Evolutionary conservation across 2,113 vertebrate species (phyloP).

Genomic region (Anguilla japonica): DNA sequence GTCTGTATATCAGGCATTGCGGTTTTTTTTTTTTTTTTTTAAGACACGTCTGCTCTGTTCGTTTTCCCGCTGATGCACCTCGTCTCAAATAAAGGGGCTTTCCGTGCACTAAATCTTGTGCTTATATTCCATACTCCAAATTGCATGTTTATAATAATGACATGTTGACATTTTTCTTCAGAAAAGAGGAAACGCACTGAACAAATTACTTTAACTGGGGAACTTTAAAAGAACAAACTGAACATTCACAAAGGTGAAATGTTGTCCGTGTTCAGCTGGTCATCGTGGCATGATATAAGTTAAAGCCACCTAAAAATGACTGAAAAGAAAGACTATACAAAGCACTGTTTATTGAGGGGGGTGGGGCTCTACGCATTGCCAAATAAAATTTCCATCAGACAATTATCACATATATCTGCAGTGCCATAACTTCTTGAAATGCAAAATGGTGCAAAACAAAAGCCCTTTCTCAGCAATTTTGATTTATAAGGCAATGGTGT

Average conservation of each 20-base stretch:
- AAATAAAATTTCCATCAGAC: no score
- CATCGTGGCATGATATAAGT: not conserved
- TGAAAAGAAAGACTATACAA: not conserved
- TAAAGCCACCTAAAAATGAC: not conserved
- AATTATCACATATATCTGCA: no score
- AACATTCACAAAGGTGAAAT: not conserved
- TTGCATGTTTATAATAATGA: not conserved
- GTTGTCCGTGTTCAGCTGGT: not conserved
- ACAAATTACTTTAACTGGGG: not conserved
- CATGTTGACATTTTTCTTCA: conserved; percentile 10
- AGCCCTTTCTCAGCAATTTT: not conserved
- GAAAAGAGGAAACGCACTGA: not conserved
- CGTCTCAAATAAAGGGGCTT: not conserved
- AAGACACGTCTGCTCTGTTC: no score
- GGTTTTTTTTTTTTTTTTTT: not conserved
- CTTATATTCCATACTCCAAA: not conserved
- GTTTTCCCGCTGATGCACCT: not conserved
- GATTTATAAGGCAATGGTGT: not conserved
- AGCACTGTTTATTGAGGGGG: no score
- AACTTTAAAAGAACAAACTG: not conserved
- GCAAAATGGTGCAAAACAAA: no score
- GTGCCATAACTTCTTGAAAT: no score
- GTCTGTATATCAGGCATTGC: not conserved
- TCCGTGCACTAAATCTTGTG: no score
- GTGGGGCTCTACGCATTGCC: not conserved